These are phyloP conservation scores for Notechis scutatus DNA, from an alignment of 2,113 vertebrate genomes.

Conservation along the genomic window DNA sequence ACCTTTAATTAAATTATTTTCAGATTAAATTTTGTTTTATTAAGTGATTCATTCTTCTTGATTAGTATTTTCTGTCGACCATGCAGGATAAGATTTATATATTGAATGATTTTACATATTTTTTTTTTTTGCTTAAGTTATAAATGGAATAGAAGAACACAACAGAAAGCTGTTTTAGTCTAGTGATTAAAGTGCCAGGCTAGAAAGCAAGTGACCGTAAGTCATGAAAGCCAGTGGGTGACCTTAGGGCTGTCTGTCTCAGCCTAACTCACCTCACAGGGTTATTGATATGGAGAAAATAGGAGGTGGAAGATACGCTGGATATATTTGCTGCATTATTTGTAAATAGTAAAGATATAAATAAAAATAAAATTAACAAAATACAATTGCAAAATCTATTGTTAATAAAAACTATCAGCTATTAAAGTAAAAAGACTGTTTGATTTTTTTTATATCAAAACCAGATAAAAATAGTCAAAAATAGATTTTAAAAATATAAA, in stretches of 20 bases:
- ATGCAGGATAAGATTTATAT: neutral
- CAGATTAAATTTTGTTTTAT: neutral
- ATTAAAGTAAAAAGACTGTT: neutral
- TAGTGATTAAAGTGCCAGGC: neutral
- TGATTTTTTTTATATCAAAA: neutral
- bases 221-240: neutral
- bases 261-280: neutral
- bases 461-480: neutral
- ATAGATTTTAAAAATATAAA: neutral
- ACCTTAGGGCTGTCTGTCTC: neutral
- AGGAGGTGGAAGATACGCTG: neutral
- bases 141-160: neutral
- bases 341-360: neutral
- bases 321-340: neutral
- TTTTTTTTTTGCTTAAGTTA: neutral
- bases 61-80: neutral
- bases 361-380: neutral
- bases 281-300: neutral
- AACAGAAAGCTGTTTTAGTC: neutral
- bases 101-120: neutral
- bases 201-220: neutral
- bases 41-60: neutral
- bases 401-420: neutral
- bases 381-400: neutral
- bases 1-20: neutral